Evolutionary conservation across 2,797 vertebrate genomes (phyloP).

Genomic region (Crocidura indochinensis): DNA sequence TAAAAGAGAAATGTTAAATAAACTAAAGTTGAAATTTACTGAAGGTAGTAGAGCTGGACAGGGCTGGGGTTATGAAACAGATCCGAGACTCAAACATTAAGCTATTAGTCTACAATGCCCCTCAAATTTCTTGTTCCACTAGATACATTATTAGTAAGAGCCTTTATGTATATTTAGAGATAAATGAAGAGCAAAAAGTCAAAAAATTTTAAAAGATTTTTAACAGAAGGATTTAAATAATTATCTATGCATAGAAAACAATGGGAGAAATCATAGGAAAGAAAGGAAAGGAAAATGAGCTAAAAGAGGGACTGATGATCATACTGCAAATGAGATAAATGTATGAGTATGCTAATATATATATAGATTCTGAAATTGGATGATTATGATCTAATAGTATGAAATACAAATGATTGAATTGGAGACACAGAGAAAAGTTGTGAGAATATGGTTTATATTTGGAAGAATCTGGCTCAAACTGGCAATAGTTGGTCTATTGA

Average conservation of each 20-base stretch:
- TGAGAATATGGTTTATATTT: too few relatives aligned
- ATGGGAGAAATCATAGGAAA: neutral
- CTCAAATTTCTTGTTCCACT: neutral
- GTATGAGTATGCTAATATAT: too few relatives aligned
- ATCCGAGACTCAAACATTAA: neutral
- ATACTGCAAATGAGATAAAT: conserved; percentile 40
- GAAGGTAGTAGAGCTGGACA: neutral
- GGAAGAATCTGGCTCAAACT: too few relatives aligned
- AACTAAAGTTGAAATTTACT: conserved; percentile 8
- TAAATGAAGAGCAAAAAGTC: neutral
- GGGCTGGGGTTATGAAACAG: neutral
- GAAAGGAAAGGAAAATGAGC: neutral
- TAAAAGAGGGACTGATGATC: neutral
- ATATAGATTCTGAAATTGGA: too few relatives aligned
- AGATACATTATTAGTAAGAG: neutral
- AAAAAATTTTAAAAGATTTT: neutral
- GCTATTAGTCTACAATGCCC: neutral
- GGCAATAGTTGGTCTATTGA: too few relatives aligned
- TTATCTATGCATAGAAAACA: neutral
- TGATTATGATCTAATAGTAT: neutral
- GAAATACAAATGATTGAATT: neutral
- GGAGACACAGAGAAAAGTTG: neutral
- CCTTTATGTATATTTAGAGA: neutral
- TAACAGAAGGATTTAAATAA: neutral
- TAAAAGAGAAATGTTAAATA: neutral